Base-by-base conservation (phyloP, 2,797 vertebrate genomes). In the Urocyon cinereoargenteus region DNA sequence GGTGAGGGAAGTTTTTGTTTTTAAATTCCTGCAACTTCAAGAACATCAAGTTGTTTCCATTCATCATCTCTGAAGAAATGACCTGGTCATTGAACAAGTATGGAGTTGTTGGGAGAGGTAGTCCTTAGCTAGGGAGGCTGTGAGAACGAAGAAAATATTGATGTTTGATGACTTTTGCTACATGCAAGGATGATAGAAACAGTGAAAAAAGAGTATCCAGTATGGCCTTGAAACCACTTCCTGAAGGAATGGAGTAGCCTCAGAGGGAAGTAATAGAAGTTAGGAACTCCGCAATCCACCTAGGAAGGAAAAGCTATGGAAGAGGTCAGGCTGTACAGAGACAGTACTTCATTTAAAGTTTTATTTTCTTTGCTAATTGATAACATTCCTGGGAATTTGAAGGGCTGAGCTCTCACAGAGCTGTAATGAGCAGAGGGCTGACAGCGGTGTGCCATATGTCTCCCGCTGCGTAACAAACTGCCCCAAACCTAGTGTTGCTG, bases 401-500 rank as follows among this genome's bases (percentile, higher is more conserved):
- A 13, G 36, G 62, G 62, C 45, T 91, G 12, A 0, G 2, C 55
- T 40, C 34, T 24, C 24, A 31, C 14, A 86, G 45, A 34, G 31
- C 79, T 59, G 19, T 13, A 5, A 21, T 4, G 64, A 49, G 16
- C 2, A 22, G 55, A 66, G 55, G 61, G 49, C 16, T 2, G 3
- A 1, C 2, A 5, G 1, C 7, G 40, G 34, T 16, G 10, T 13
- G 2, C 49, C 22, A 34, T 26, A 1, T 49, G 40, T 24, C 40
- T 22, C 10, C 1, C 2, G 12, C 64, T 51, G 34, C 2, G 0
- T 16, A 40, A 26, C 70, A 73, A 64, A 13, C 5, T 11, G 13
- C 51, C 45, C n/a, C 22, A 4, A 6, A 28, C n/a, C 49, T 10
- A 3, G n/a, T 1, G 26, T 26, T 3, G 26, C 72, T 3, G 73